phyloP scores from a whole-genome alignment of 1,140 invertebrate genomes.

The Drosophila elegans region DNA sequence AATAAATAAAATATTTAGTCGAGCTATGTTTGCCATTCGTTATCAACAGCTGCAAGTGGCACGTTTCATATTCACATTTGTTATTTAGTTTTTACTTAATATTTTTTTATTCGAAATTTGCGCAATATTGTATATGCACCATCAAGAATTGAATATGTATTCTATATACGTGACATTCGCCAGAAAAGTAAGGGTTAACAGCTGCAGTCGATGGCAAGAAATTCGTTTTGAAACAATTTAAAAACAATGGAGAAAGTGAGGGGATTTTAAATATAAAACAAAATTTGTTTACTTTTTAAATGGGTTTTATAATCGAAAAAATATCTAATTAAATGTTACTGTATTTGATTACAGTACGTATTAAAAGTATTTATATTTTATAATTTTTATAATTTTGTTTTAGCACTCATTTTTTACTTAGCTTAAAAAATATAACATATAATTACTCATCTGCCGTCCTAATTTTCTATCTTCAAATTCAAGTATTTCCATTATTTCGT shows the following conservation, averaged over 20 bases:
- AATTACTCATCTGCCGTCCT: constrained; percentile 11
- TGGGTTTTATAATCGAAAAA: neutral
- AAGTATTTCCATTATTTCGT: constrained; percentile 15
- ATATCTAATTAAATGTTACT: neutral
- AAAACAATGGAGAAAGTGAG: neutral
- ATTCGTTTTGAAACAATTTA: constrained; percentile 44
- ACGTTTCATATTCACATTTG: constrained; percentile 47
- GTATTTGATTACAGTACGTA: too few species aligned
- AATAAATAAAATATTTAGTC: constrained; percentile 37
- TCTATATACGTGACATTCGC: constrained; percentile 48
- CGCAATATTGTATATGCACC: constrained; percentile 60
- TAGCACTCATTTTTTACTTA: too few species aligned
- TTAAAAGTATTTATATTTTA: too few species aligned
- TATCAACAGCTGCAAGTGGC: constrained; percentile 66
- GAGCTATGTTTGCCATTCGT: constrained; percentile 41
- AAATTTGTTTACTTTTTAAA: neutral
- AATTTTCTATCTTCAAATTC: constrained; percentile 17
- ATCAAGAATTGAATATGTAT: constrained; percentile 51
- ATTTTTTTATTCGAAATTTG: constrained; percentile 50
- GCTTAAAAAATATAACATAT: neutral
- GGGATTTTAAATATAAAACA: neutral
- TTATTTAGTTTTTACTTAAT: constrained; percentile 34
- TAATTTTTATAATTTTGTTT: too few species aligned
- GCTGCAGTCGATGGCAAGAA: constrained; percentile 59
- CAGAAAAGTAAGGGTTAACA: constrained; percentile 58